phyloP scores from a whole-genome alignment of 2,797 vertebrate genomes.

The Morus bassanus region DNA sequence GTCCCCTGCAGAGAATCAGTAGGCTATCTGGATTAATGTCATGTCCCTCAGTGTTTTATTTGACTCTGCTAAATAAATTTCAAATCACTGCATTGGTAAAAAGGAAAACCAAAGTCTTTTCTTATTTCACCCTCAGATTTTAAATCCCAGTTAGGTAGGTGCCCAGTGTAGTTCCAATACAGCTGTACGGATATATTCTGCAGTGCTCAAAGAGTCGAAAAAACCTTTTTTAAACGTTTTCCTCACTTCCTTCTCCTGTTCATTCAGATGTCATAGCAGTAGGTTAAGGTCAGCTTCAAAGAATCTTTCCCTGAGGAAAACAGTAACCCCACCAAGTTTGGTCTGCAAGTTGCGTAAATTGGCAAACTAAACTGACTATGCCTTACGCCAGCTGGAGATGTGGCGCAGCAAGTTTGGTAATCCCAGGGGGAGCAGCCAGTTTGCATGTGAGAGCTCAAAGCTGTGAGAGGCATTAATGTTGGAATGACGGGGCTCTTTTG shows the following conservation, averaged over 20 bases:
- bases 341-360: background rate
- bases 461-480: background rate
- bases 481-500: rapidly evolving
- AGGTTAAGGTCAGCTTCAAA: background rate
- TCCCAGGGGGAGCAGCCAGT: background rate
- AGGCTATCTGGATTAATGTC: background rate
- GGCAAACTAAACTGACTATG: background rate
- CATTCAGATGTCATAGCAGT: background rate
- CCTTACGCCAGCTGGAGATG: background rate
- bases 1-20: background rate
- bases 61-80: background rate
- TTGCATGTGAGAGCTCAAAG: background rate
- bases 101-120: background rate
- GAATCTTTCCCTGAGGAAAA: background rate
- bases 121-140: background rate
- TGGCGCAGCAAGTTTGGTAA: background rate
- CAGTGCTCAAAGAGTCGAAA: background rate
- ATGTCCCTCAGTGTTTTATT: background rate
- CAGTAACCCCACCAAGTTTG: background rate
- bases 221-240: background rate
- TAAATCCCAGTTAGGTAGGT: background rate
- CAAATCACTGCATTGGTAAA: background rate
- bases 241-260: background rate
- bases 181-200: background rate
- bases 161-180: background rate